Conservation (phyloP, 2,888 invertebrate genomes). For the Hydroisotoma schaefferi region DNA sequence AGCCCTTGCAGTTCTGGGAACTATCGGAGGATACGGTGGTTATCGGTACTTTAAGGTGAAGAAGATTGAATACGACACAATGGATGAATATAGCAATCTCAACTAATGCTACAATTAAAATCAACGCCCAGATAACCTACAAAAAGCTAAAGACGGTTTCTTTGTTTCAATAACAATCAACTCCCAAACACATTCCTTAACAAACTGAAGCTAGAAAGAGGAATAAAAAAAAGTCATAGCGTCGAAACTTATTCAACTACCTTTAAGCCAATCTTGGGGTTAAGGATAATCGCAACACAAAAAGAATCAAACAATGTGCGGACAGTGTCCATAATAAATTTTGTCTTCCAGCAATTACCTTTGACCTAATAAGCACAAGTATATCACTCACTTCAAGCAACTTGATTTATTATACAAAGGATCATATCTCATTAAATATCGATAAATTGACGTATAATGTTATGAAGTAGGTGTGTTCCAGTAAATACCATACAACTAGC, state of each 20-base stretch:
- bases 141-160: no score
- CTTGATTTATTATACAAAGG: no score
- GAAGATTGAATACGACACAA: constrained; percentile 86
- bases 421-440: no score
- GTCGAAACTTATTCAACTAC: background rate
- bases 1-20: constrained; percentile 74
- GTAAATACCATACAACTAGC: no score
- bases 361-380: background rate
- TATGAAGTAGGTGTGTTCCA: no score
- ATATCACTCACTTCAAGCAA: no score
- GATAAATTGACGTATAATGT: no score
- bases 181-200: no score
- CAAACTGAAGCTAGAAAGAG: no score
- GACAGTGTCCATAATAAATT: constrained; percentile 4
- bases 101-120: background rate
- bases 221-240: background rate
- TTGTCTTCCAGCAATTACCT: constrained; percentile 4
- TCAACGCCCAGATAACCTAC: background rate
- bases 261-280: background rate
- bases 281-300: background rate
- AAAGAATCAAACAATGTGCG: background rate
- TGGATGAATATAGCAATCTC: constrained; percentile 81
- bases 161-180: background rate
- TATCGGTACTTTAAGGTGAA: constrained; percentile 83
- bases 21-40: constrained; percentile 78